Evolutionary conservation across 2,113 vertebrate species (phyloP).

Genomic region (cattle (Bos taurus)): DNA sequence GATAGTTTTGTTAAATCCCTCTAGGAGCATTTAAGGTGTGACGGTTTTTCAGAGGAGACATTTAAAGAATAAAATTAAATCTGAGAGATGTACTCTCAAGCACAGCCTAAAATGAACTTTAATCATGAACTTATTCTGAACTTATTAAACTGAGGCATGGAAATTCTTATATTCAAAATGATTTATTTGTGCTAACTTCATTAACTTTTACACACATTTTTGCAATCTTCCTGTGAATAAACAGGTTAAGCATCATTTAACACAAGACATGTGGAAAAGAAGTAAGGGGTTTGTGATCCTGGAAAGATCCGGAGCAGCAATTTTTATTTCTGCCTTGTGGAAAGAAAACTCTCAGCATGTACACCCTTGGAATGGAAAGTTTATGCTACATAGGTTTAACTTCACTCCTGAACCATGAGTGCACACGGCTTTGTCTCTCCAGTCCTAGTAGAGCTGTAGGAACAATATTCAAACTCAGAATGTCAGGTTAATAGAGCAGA

Average conservation of each 20-base stretch:
- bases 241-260: neutral
- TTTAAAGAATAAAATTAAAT: neutral
- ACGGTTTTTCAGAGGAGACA: neutral
- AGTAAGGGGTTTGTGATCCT: neutral
- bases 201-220: neutral
- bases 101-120: neutral
- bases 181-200: slow-evolving; percentile 39
- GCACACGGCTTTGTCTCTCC: neutral
- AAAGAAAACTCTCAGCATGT: neutral
- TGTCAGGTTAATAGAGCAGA: neutral
- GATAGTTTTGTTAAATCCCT: neutral
- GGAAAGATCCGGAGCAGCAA: neutral
- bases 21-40: neutral
- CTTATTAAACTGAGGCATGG: neutral
- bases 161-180: neutral
- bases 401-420: neutral
- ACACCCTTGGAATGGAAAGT: neutral
- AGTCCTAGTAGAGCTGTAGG: neutral
- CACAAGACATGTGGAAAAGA: neutral
- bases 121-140: neutral
- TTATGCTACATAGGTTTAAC: neutral
- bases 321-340: neutral
- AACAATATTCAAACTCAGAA: neutral
- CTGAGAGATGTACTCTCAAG: neutral
- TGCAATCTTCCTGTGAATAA: neutral